phyloP scores from a whole-genome alignment of 2,888 invertebrate species.

The Lycophotia porphyrea region DNA sequence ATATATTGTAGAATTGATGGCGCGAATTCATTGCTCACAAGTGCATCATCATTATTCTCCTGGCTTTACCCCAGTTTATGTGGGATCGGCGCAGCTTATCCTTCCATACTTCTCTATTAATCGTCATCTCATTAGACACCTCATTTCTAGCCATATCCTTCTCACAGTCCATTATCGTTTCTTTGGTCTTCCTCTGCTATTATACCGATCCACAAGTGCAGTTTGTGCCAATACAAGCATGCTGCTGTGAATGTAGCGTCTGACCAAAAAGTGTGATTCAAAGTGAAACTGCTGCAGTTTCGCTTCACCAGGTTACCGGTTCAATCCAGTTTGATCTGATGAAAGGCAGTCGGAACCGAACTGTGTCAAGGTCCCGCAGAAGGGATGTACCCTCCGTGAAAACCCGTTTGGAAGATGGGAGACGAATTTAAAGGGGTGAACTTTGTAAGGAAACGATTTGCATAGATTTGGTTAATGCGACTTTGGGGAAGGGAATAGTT shows the following conservation, averaged over 20 bases:
- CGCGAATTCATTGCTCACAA: not conserved
- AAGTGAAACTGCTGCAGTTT: slow-evolving; percentile 19
- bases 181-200: too few species aligned
- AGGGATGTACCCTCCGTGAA: slow-evolving; percentile 46
- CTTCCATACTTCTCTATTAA: too few species aligned
- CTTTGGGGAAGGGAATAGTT: too few species aligned
- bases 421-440: slow-evolving; percentile 43
- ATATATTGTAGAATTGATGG: too few species aligned
- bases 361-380: slow-evolving; percentile 55
- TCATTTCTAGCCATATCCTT: too few species aligned
- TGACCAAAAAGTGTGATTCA: not conserved
- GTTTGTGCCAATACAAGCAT: not conserved
- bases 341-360: slow-evolving; percentile 47
- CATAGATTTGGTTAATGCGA: slow-evolving; percentile 11
- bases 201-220: too few species aligned
- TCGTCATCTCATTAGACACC: too few species aligned
- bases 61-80: too few species aligned
- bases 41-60: not conserved
- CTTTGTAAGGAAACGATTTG: slow-evolving; percentile 43
- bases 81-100: too few species aligned
- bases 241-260: not conserved
- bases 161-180: too few species aligned
- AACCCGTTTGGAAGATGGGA: slow-evolving; percentile 51
- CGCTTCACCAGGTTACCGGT: slow-evolving; percentile 15
- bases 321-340: slow-evolving; percentile 48